These are phyloP conservation scores for Machimus atricapillus DNA, from an alignment of 2,888 invertebrate species.

Conservation along the genomic window DNA sequence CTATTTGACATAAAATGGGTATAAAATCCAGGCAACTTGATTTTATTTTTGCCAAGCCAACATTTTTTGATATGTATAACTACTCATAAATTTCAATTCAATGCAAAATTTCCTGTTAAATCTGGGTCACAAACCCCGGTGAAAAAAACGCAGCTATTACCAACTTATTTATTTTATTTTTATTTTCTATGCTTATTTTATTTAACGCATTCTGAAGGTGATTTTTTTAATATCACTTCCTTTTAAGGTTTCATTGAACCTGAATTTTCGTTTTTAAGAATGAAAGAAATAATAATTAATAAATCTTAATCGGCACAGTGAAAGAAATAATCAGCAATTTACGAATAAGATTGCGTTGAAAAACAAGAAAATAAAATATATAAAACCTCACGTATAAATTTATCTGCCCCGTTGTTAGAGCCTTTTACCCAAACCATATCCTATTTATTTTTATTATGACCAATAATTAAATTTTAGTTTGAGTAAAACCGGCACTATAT, in stretches of 20 bases:
- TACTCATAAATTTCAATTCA: no score
- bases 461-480: background rate
- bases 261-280: background rate
- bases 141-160: no score
- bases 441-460: background rate
- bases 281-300: background rate
- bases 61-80: no score
- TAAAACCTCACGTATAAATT: background rate
- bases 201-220: background rate
- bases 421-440: background rate
- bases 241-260: background rate
- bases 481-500: background rate
- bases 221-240: background rate
- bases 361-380: background rate
- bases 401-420: background rate
- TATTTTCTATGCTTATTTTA: background rate
- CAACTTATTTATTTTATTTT: background rate
- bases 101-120: no score
- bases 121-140: no score
- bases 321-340: background rate
- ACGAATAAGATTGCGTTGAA: background rate
- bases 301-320: background rate
- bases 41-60: no score
- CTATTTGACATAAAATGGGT: no score
- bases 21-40: no score